Conservation (phyloP, 2,797 vertebrate species). For the Gallirallus australis region DNA sequence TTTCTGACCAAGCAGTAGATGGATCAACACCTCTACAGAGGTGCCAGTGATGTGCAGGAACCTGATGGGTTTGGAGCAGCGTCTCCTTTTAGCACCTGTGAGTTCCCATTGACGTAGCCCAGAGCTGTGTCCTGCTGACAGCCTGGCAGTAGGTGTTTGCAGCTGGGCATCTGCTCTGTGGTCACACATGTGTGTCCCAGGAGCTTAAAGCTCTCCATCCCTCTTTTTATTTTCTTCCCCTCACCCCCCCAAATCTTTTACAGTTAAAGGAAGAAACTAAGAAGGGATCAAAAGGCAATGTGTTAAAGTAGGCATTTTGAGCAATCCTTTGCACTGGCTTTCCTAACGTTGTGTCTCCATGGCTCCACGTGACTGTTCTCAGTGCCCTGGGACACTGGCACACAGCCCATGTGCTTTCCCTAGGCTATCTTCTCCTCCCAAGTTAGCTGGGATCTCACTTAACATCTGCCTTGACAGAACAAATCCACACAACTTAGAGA, state of each 20-base stretch:
- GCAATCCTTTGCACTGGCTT: background rate
- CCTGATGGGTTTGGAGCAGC: background rate
- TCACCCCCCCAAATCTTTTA: background rate
- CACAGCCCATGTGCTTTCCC: background rate
- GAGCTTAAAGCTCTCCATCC: background rate
- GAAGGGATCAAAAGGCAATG: background rate
- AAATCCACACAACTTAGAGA: background rate
- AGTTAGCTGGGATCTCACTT: background rate
- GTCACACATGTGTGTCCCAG: accelerated
- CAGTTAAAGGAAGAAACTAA: background rate
- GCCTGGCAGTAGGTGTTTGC: background rate
- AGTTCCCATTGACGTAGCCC: background rate
- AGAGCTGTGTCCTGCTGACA: background rate
- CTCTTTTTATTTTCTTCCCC: background rate
- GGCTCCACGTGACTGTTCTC: background rate
- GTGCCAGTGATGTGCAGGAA: background rate
- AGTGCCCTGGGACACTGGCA: background rate
- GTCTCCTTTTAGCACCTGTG: background rate
- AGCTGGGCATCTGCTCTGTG: background rate
- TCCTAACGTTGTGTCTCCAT: background rate
- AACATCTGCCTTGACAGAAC: background rate
- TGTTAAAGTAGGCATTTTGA: background rate
- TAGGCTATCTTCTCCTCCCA: background rate
- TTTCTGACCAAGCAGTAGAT: background rate
- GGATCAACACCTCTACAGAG: background rate